Evolutionary conservation across 2,888 invertebrate species (phyloP).

Genomic region (Epinotia brunnichana): DNA sequence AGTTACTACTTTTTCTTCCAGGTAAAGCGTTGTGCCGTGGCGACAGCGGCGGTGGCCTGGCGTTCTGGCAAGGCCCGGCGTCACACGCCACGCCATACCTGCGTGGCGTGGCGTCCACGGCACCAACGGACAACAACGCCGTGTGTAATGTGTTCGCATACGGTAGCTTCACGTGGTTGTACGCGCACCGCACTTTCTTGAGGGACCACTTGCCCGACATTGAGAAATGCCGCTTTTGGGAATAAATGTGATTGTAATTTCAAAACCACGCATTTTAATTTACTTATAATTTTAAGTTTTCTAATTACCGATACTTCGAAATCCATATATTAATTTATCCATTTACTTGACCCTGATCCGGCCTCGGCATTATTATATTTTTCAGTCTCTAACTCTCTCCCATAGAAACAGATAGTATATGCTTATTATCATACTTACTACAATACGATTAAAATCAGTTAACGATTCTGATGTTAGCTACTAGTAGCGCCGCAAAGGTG

Average conservation of each 20-base stretch:
- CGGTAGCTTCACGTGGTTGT: conserved; percentile 17
- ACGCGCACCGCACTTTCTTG: conserved; percentile 20
- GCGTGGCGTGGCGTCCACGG: conserved; percentile 25
- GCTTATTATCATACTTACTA: too few relatives aligned
- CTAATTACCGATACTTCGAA: too few relatives aligned
- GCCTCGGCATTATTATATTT: too few relatives aligned
- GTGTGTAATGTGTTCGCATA: conserved; percentile 23
- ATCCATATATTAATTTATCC: too few relatives aligned
- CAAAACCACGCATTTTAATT: too few relatives aligned
- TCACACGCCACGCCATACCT: conserved; percentile 19
- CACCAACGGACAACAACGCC: background rate
- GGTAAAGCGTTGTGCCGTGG: conserved; percentile 29
- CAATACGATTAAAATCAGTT: too few relatives aligned
- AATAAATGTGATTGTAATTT: conserved; percentile 7
- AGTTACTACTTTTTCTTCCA: background rate
- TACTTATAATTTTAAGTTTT: too few relatives aligned
- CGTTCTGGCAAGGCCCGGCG: conserved; percentile 12
- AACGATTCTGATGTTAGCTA: too few relatives aligned
- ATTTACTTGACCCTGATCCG: too few relatives aligned
- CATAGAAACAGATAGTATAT: too few relatives aligned
- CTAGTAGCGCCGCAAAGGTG: too few relatives aligned
- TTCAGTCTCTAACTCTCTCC: too few relatives aligned
- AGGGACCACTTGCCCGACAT: conserved; percentile 13
- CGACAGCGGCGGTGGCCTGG: conserved; percentile 34
- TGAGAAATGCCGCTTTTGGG: conserved; percentile 12